Evolutionary conservation across 2,113 vertebrate genomes (phyloP).

Genomic region (Zosterops hypoxanthus): DNA sequence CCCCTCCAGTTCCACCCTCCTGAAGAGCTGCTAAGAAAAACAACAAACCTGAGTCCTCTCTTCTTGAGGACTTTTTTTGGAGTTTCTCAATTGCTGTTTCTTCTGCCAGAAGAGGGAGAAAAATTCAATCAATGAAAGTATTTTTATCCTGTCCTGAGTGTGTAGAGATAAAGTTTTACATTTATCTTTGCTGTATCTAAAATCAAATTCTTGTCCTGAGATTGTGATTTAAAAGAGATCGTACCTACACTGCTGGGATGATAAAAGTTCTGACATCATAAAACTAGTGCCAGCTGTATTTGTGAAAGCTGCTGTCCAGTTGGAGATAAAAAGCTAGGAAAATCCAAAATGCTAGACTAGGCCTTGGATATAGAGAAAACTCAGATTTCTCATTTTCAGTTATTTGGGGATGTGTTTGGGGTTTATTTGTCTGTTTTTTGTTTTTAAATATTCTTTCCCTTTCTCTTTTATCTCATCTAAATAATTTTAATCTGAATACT

Average conservation of each 20-base stretch:
- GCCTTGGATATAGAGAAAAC: not conserved
- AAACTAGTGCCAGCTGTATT: not conserved
- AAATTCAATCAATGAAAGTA: not conserved
- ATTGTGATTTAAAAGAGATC: not conserved
- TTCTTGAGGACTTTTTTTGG: not conserved
- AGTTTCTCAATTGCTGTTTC: not conserved
- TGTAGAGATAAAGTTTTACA: not conserved
- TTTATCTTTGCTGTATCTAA: not conserved
- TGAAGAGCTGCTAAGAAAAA: not conserved
- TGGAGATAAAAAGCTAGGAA: not conserved
- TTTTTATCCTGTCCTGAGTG: not conserved
- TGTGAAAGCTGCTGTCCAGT: not conserved
- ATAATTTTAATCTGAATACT: not conserved
- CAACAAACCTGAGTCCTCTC: not conserved
- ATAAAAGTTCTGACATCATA: not conserved
- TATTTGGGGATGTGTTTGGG: fast-evolving
- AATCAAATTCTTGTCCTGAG: not conserved
- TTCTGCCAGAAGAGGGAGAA: not conserved
- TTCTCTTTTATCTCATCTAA: not conserved
- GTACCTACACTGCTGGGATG: not conserved
- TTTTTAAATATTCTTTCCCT: not conserved
- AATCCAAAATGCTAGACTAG: not conserved
- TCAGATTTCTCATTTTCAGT: not conserved
- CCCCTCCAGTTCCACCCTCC: not conserved
- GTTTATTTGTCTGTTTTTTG: not conserved